A percentile compares a stretch with the other conserved stretches of the same genome.
Conservation (phyloP, 1,140 invertebrate species). For the Drosophila jambulina region DNA sequence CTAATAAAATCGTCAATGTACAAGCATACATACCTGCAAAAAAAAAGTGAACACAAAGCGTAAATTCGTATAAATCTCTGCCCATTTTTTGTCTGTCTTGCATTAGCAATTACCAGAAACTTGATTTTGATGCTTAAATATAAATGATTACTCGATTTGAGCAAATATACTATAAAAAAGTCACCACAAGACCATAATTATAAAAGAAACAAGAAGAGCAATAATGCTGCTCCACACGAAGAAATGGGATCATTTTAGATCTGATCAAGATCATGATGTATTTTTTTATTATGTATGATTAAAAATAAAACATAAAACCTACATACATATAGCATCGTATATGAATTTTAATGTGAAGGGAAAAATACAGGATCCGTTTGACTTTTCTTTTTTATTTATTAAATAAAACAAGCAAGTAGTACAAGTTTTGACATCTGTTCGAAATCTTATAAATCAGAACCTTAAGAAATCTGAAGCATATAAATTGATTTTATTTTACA, state of each 20-base stretch:
- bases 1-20: slow-evolving; percentile 48
- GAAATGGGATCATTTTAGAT: background rate
- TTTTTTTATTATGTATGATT: too few species aligned
- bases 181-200: slow-evolving; percentile 26
- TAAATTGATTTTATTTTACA: too few species aligned
- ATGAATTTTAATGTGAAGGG: too few species aligned
- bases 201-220: slow-evolving; percentile 30
- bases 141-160: slow-evolving; percentile 71
- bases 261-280: too few species aligned
- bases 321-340: too few species aligned
- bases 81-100: slow-evolving; percentile 51
- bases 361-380: too few species aligned
- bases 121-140: slow-evolving; percentile 79
- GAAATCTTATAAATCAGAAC: too few species aligned
- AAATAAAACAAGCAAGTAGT: too few species aligned
- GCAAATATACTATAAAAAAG: slow-evolving; percentile 37
- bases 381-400: too few species aligned
- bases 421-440: too few species aligned
- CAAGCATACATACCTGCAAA: slow-evolving; percentile 19
- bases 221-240: slow-evolving; percentile 19
- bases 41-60: slow-evolving; percentile 8
- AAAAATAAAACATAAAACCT: too few species aligned
- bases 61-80: slow-evolving; percentile 58
- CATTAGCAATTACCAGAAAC: slow-evolving; percentile 74
- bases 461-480: too few species aligned